A percentile compares a stretch with the other conserved stretches of the same genome.
Evolutionary conservation across 2,888 invertebrate species (phyloP).

Genomic region (Charanyca ferruginea): DNA sequence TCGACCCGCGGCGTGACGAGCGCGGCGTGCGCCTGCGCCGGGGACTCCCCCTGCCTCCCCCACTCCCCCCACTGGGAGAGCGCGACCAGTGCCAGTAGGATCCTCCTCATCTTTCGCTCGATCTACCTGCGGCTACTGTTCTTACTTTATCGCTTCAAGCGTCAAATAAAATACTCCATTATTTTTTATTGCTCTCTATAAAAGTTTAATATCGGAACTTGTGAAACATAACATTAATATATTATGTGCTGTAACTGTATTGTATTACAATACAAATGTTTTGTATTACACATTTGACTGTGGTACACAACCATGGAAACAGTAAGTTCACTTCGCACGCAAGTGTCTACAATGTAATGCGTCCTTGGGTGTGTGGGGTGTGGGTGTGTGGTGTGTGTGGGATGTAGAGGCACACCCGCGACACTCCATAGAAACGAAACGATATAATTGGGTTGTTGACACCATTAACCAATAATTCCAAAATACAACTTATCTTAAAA

Average conservation of each 20-base stretch:
- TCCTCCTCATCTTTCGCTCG: neutral
- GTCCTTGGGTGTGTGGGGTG: too few relatives aligned
- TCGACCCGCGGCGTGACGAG: neutral
- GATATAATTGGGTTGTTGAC: too few relatives aligned
- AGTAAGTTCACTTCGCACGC: too few relatives aligned
- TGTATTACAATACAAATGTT: too few relatives aligned
- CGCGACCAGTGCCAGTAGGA: neutral
- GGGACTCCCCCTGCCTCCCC: neutral
- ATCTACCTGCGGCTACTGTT: neutral
- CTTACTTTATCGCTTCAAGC: constrained; percentile 8
- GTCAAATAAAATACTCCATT: constrained; percentile 6
- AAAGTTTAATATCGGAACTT: constrained; percentile 3
- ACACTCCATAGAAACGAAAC: too few relatives aligned
- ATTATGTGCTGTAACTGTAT: too few relatives aligned
- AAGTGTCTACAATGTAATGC: too few relatives aligned
- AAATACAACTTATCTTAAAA: too few relatives aligned
- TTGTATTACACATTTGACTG: neutral
- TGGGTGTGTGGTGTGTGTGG: too few relatives aligned
- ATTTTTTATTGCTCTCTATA: constrained; percentile 28
- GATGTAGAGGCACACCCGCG: too few relatives aligned
- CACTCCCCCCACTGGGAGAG: neutral
- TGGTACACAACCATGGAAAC: neutral
- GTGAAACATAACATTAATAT: neutral
- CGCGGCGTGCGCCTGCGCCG: neutral
- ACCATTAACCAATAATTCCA: too few relatives aligned